Percentiles rank a stretch among this genome's conserved stretches.
Evolutionary conservation across 92 coral and sea anemone genomes (phyloP).

Genomic region (Meandrina meandrites): DNA sequence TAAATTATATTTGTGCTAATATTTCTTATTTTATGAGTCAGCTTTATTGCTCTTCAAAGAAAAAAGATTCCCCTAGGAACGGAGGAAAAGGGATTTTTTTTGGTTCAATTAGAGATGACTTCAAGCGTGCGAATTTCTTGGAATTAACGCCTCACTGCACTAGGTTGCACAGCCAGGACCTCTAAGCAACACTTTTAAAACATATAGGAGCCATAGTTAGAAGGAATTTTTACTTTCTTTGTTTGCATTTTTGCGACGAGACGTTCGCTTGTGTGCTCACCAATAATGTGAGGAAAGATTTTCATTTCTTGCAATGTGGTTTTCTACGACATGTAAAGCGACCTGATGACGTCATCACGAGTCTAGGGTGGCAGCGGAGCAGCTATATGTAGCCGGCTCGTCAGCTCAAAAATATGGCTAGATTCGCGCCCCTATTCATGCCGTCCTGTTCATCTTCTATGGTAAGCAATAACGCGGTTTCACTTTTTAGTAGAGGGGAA

Average conservation of each 20-base stretch:
- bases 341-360: conserved; percentile 3
- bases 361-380: not conserved
- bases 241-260: not conserved
- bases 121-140: conserved; percentile 32
- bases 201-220: not conserved
- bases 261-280: not conserved
- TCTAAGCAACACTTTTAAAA: not conserved
- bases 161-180: not conserved
- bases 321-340: not conserved
- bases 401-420: not conserved
- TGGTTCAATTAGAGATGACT: not conserved
- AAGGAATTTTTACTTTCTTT: not conserved
- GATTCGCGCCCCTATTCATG: not conserved
- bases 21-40: not conserved
- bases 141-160: conserved; percentile 37
- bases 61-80: conserved; percentile 20
- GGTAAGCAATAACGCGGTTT: not conserved
- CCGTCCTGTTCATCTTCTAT: not conserved
- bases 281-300: not conserved
- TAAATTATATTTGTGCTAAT: not conserved
- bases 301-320: not conserved
- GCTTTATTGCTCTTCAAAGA: not conserved
- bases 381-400: not conserved
- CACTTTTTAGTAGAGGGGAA: not conserved
- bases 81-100: not conserved